Conservation (phyloP, 2,888 invertebrate genomes). For the Camptogramma bilineatum region DNA sequence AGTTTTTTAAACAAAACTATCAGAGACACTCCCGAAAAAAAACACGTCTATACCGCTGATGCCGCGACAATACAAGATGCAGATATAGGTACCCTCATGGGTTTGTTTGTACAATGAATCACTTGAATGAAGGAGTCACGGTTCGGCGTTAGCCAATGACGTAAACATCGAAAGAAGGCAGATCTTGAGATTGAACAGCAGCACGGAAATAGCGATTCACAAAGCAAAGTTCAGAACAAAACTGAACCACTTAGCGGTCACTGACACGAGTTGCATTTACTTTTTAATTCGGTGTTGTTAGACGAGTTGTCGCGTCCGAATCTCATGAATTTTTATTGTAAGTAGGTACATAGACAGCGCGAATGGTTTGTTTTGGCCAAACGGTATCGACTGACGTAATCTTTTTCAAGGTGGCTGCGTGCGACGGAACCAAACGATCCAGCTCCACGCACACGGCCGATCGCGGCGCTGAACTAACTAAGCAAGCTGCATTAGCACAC, state of each 20-base stretch:
- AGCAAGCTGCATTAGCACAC: conserved; percentile 61
- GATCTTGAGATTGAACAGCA: conserved; percentile 51
- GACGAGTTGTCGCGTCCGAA: conserved; percentile 29
- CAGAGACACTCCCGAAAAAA: conserved; percentile 2
- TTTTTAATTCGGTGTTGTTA: conserved; percentile 26
- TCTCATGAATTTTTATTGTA: conserved; percentile 26
- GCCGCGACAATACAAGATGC: conserved; percentile 52
- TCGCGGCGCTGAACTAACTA: conserved; percentile 61
- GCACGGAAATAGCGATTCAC: conserved; percentile 56
- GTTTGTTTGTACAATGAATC: conserved; percentile 65
- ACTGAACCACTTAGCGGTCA: conserved; percentile 54
- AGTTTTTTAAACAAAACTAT: conserved; percentile 11
- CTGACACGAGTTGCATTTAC: conserved; percentile 52
- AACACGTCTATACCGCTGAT: conserved; percentile 30
- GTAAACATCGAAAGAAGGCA: conserved; percentile 65
- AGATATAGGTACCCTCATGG: conserved; percentile 59
- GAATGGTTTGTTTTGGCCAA: conserved; percentile 59
- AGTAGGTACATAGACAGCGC: conserved; percentile 41
- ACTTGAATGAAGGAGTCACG: conserved; percentile 66
- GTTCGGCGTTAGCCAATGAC: conserved; percentile 67
- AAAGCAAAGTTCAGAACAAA: conserved; percentile 35
- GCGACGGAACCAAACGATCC: conserved; percentile 43
- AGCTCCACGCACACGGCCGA: conserved; percentile 38
- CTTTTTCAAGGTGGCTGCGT: conserved; percentile 56
- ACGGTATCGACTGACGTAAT: conserved; percentile 72